phyloP scores from a whole-genome alignment of 2,113 vertebrate species.

The Zingel zingel region DNA sequence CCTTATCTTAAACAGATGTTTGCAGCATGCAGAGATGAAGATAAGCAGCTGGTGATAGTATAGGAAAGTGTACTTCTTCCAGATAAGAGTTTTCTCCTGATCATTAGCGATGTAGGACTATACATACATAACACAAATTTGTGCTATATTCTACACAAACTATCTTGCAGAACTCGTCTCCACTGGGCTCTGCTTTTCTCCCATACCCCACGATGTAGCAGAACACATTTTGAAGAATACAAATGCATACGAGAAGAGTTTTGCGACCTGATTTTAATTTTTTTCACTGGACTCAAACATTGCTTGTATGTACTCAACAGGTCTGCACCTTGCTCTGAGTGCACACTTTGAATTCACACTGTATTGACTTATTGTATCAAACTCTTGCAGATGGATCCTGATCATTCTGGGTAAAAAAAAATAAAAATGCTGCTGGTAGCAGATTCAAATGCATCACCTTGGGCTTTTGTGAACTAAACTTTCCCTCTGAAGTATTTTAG shows the following conservation, averaged over 20 bases:
- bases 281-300: background rate
- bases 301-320: background rate
- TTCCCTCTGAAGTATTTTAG: slow-evolving; percentile 7
- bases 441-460: background rate
- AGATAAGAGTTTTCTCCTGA: background rate
- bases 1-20: slow-evolving; percentile 34
- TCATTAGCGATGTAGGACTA: background rate
- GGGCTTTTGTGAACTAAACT: slow-evolving; percentile 2
- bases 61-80: slow-evolving; percentile 11
- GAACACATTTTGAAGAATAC: background rate
- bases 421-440: background rate
- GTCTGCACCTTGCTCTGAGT: background rate
- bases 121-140: background rate
- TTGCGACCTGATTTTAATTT: background rate
- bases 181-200: background rate
- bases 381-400: slow-evolving; percentile 4
- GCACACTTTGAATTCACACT: background rate
- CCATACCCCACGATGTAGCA: background rate
- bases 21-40: slow-evolving; percentile 20
- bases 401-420: slow-evolving; percentile 1
- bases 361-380: slow-evolving; percentile 5
- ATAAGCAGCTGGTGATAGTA: slow-evolving; percentile 36
- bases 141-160: slow-evolving; percentile 1
- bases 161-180: background rate
- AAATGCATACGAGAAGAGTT: background rate